Base-by-base conservation (phyloP, 2,888 invertebrate species). In the Odontocerum albicorne region DNA sequence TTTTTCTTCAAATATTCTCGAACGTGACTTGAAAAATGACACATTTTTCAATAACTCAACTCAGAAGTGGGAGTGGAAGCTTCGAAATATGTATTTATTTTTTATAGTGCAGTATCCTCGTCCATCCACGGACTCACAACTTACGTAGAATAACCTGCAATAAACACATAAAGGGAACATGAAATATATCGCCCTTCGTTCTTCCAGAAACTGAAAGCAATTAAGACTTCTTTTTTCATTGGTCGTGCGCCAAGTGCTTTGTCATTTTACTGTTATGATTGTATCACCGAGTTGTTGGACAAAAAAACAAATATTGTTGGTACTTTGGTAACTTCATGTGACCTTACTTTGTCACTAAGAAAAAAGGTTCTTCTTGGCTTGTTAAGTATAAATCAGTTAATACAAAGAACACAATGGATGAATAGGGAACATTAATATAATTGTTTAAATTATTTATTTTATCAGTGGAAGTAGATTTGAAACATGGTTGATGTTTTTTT, bases 141-240 rank as follows among this genome's bases (percentile, higher is more conserved):
- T 59, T 59, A 56, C 36, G 17, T 49, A 44, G 59, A 59, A 56
- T 53, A 56, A 42, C 49, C 33, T 19, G 49, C 56, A 56, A 59
- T 59, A 56, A 56, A 56, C 38, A 22, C 49, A 55, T 55, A 59
- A 59, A 59, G 46, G 46, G 46, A 53, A 53, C 20, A 44, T 17
- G 27, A 43, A 7, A 13, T 39, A 40, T 49, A 32, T 42, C 19
- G 32, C 20, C 15, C 36, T 43, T 16, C n/a, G 31, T 16, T 32
- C 43, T 59, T 59, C 59, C 50, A 56, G 56, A 59, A 59, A 59
- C 59, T 53, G 56, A 59, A 38, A 59, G 59, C 59, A 42, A 51
- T 59, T 56, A 49, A 46, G n/a, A n/a, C n/a, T 20, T 54, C 44
- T 55, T 49, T 53, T 49, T 43, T 43, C 19, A 38, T 10, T 13